Base-by-base conservation (phyloP, 2,888 invertebrate species). In the Cactoblastis cactorum region DNA sequence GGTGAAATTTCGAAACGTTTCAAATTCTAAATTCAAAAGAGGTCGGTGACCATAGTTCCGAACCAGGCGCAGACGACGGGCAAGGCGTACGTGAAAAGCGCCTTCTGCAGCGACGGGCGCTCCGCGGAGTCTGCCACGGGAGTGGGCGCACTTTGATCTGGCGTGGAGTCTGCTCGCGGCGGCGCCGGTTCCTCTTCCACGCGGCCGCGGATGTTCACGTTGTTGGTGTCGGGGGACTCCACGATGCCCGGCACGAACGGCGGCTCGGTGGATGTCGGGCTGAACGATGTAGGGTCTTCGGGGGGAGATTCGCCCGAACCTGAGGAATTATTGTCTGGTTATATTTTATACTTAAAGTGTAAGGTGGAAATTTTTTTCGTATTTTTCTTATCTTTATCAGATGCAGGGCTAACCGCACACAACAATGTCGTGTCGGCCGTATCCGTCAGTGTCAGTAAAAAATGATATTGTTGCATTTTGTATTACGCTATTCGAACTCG, bases 21-120 rank as follows among this genome's bases (percentile, higher is more conserved):
- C 14, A 37, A 35, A 22, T n/a, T 2, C 18, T n/a, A 34, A 34
- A 14, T 51, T 94, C 95, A 95, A 92, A 95, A 94, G 87, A 95
- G 92, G 80, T 96, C 95, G 69, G 94, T 93, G 78, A 96, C 92
- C 67, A 95, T 93, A 58, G 94, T 93, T 53, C 95, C 95, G 83
- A 96, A 94, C 96, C 96, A 96, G 71, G 95, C 94, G 80, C 96
- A 93, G 62, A 95, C 94, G 37, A 96, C 93, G 2, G 96, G 96
- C 74, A 96, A 84, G 56, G 96, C 91, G 83, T 95, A 96, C 45
- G 94, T 92, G 65, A 94, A 88, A 45, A 96, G 81, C 19, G 94
- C 94, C 57, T 90, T 90, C 9, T 91, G 90, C 2, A 94, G 77
- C 11, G 93, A 91, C 52, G 85, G 91, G 1, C 79, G 63, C 1